Base-by-base conservation (phyloP, 2,888 invertebrate species). In the Rhamphomyia laevipes region DNA sequence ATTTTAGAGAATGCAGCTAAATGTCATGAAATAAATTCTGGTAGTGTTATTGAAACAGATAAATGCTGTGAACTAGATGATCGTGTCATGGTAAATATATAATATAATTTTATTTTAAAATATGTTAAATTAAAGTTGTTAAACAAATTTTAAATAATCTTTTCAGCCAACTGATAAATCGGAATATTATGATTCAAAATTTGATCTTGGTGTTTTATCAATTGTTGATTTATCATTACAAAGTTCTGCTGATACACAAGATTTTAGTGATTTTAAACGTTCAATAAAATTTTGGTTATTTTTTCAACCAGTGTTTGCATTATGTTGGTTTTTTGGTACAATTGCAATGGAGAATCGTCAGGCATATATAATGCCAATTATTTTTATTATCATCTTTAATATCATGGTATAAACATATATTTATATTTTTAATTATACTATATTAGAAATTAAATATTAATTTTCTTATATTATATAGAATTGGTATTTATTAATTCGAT, bases 301-400 rank as follows among this genome's bases (percentile, higher is more conserved):
- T n/a, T 65, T 84, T 57, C 78, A 84, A 60, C 84, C 84, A 15
- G 76, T 80, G 54, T 82, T 82, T 59, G 80, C 81, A 12, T 77
- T 84, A 17, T 80, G 82, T 58, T 85, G 85, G 85, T 83, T 84
- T 56, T 76, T 83, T 66, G 81, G 81, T 1, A 83, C 84, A 5
- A 74, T 84, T 30, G 83, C 84, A 1, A 74, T 84, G 38, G 84
- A 84, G 62, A 83, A 84, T 61, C 76, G 80, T 3, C 70, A 75
- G 2, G 77, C 77, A 57, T 77, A 75, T 70, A 73, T 75, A 5
- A 78, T 80, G 51, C 77, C 79, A 0, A 71, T 77, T 1, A 73
- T 78, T 47, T 80, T 78, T 58, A 69, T 77, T 38, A 68, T 79
- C 41, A 69, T 76, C 17, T 75, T 77, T 16, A 71, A 75, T 55